Percentiles rank a stretch among this genome's conserved stretches.
These are phyloP conservation scores for Acronicta alni DNA, from an alignment of 2,888 invertebrate species.

Conservation along the genomic window DNA sequence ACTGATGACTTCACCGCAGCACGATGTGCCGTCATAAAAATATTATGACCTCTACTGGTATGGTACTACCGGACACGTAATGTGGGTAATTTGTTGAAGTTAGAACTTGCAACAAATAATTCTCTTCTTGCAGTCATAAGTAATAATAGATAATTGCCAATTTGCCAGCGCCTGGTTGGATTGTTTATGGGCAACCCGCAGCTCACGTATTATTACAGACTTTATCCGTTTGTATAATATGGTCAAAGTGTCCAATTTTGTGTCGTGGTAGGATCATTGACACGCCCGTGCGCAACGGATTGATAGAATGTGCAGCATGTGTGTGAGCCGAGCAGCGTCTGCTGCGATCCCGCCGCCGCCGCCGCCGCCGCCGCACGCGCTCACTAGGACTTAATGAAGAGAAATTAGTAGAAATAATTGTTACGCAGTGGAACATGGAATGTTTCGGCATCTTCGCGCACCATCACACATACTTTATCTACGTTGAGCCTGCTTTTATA, in stretches of 20 bases:
- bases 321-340: conserved; percentile 9
- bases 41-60: not conserved
- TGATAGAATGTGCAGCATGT: conserved; percentile 39
- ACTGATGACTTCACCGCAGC: not conserved
- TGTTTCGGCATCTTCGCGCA: conserved; percentile 47
- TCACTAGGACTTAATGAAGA: conserved; percentile 53
- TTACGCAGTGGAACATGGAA: conserved; percentile 41
- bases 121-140: too few relatives aligned
- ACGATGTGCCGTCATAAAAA: not conserved
- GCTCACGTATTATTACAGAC: too few relatives aligned
- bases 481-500: conserved; percentile 14
- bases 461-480: conserved; percentile 31
- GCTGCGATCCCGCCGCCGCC: conserved; percentile 9
- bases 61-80: not conserved
- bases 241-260: conserved; percentile 21
- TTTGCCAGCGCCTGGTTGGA: too few relatives aligned
- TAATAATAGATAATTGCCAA: too few relatives aligned
- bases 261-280: conserved; percentile 43
- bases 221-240: not conserved
- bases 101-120: too few relatives aligned
- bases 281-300: conserved; percentile 26
- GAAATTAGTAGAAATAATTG: conserved; percentile 61
- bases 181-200: too few relatives aligned
- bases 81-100: too few relatives aligned
- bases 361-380: conserved; percentile 17